Evolutionary conservation across 1,140 invertebrate genomes (phyloP), one percentile per base, ranked within the genome.

Genomic region (Limonius californicus): DNA sequence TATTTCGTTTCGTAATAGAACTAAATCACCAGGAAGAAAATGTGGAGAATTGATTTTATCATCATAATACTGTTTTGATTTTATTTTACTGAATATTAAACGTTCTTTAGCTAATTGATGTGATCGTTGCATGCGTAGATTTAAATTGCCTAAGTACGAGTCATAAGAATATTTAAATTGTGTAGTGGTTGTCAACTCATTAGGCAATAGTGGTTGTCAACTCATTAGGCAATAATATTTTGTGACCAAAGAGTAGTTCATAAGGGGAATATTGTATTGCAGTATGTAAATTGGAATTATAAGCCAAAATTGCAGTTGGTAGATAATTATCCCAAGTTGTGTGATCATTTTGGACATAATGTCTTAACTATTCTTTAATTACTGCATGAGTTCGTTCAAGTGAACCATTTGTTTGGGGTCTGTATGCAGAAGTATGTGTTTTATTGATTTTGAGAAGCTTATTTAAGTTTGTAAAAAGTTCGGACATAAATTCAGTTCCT

Each of bases 261-360:
- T 74, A 79, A 0, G 80, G 78, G 1, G 74, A 72, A 18, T 59
- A 77, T 8, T 71, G 66, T 0, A 76, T 81, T 0, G 70, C 55
- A 54, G 60, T 66, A 58, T 82, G 73, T 43, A 69, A 59, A n/a
- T 55, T 64, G n/a, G 72, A 71, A 65, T 77, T 78, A 61, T 77
- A 78, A 18, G 65, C 63, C 56, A 74, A 78, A 70, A 75, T 75
- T 0, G 75, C 74, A 16, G 71, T 68, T 35, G 57, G 18, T n/a
- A 78, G 55, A 56, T 59, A 66, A 27, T 71, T 61, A 59, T 76
- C 72, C 72, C 73, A 77, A 59, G 74, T 57, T 12, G 2, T 59
- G 55, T 69, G 56, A 16, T 70, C 32, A 14, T 54, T 16, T n/a
- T 69, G 55, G 14, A 68, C n/a, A n/a, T n/a, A n/a, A n/a, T n/a